Base-by-base conservation (phyloP, 1,140 invertebrate genomes). In the Apolygus lucorum region DNA sequence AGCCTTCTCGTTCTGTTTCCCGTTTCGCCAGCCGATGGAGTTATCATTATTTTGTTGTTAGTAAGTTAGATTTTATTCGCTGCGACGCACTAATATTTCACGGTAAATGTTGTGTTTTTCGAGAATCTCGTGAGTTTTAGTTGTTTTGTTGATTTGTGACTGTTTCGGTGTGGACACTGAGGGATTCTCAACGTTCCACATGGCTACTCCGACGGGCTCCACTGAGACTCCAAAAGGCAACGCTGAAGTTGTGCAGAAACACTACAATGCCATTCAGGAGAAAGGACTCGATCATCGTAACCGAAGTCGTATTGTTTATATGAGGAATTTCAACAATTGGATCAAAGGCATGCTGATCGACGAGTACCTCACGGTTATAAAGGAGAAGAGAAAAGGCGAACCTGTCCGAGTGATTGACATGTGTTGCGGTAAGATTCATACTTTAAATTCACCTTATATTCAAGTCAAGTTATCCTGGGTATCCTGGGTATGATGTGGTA, bases 281-380 rank as follows among this genome's bases (percentile, higher is more conserved):
- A 88, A 88, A 73, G 93, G 92, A 0, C 77, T 93, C 8, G 84
- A 83, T 59, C 85, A 88, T 72, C 82, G 97, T 64, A 87, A 85
- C 71, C 86, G 93, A 75, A 97, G 95, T 52, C 85, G 91, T 25
- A 99, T 99, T 73, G 90, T 94, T 75, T 89, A 91, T 76, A 84
- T 99, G 81, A 84, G 97, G 73, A 99, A 98, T 80, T 97, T 98
- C 77, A 99, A 99, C 79, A 99, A 99, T 79, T 99, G 96, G 96
- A 89, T 98, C 8, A 99, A 99, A 82, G 90, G 92, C 78, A 92
- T 95, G 81, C 81, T 97, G 0, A 98, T 99, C 82, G 81, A 85
- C 76, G 85, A 90, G 76, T 89, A 87, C 76, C 78, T 87, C 63
- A 80, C 81, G 63, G 85, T 87, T 76, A 79, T 90, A 1, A 85